Evolutionary conservation across 1,140 invertebrate genomes (phyloP), one percentile per base, ranked within the genome.

Genomic region (Papilio xuthus): DNA sequence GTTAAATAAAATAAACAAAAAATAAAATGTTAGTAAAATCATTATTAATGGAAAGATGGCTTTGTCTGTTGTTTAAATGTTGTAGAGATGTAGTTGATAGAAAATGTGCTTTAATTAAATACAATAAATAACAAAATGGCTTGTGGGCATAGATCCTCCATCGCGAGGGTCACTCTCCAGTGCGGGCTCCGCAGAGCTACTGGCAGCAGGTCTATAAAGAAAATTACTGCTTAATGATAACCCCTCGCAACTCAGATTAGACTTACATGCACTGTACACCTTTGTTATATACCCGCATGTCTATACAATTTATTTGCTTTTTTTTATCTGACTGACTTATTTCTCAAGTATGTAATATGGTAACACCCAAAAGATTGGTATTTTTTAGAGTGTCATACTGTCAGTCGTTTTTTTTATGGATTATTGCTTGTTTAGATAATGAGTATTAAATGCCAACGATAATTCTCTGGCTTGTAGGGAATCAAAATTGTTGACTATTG

Each of bases 91-190:
- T 67, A 67, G 56, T 60, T 56, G 20, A 56, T 56, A 60, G 60
- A 28, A 67, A 67, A 67, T 67, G 60, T 67, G 60, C 60, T 67
- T 67, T 67, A 32, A 23, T 37, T 47, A 47, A 69, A 37, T 73
- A 79, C 37, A n/a, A 41, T 72, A 79, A 71, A 81, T 80, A 69
- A 79, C 67, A 82, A 78, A 81, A 81, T 79, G 78, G 77, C 83
- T 84, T 86, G 81, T 89, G 88, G 86, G 85, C 78, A 80, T 92
- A 94, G 94, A 94, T 90, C 90, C 93, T 84, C 90, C 94, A 78
- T 94, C 94, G 77, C 86, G 93, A 86, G 93, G 92, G 82, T 94
- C 94, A 76, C 85, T 94, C 80, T 94, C 94, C 84, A 94, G 93
- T 79, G 90, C 86, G 82, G 91, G 93, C 80, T 94, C 94, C 32